phyloP scores from a whole-genome alignment of 1,140 invertebrate species.

The Trachymyrmex cornetzi region DNA sequence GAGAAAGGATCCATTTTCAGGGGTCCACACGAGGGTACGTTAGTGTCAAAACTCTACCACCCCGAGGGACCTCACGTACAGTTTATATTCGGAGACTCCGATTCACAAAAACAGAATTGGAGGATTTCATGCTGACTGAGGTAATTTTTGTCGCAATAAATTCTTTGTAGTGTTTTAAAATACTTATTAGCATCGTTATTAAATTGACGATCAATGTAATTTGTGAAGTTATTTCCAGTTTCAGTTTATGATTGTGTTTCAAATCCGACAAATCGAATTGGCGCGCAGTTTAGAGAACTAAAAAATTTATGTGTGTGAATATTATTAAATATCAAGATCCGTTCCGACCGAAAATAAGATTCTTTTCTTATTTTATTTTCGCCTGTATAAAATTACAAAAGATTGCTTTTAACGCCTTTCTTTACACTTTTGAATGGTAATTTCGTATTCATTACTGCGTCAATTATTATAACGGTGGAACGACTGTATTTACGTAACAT shows the following conservation, averaged over 20 bases:
- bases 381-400: neutral
- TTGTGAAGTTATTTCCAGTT: no score
- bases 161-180: no score
- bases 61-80: conserved; percentile 54
- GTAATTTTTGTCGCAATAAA: no score
- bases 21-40: conserved; percentile 50
- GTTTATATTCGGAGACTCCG: neutral
- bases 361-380: neutral
- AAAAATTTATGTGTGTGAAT: no score
- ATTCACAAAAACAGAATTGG: neutral
- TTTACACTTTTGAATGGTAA: neutral
- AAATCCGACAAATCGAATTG: no score
- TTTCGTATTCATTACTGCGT: neutral
- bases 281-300: no score
- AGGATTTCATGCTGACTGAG: no score
- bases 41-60: conserved; percentile 67
- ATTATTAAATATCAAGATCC: no score
- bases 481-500: neutral
- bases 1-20: conserved; percentile 50
- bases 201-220: no score
- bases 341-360: no score
- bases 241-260: no score
- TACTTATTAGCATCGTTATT: no score
- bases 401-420: neutral
- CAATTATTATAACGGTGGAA: neutral